These are phyloP conservation scores for Strix aluco DNA, from an alignment of 2,113 vertebrate species.

Conservation along the genomic window DNA sequence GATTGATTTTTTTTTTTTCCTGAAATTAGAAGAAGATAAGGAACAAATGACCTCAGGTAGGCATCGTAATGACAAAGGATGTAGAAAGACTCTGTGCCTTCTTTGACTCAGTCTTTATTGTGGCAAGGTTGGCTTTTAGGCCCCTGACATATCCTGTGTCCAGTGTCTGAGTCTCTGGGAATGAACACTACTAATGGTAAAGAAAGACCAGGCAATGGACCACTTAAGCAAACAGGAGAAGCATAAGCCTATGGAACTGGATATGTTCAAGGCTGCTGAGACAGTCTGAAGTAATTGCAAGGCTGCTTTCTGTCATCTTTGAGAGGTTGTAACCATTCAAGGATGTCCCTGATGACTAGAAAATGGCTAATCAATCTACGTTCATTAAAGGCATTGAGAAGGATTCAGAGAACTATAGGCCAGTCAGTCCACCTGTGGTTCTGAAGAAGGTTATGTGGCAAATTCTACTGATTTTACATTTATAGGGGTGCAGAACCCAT, in stretches of 20 bases:
- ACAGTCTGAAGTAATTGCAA: neutral
- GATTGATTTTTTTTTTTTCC: neutral
- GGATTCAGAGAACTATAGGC: neutral
- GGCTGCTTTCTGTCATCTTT: neutral
- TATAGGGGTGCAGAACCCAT: neutral
- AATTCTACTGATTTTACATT: neutral
- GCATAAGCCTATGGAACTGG: rapidly evolving
- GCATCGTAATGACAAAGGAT: neutral
- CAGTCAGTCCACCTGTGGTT: neutral
- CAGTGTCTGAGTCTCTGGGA: neutral
- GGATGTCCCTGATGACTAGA: neutral
- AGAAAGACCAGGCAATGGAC: neutral
- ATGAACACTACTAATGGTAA: neutral
- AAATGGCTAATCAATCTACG: neutral
- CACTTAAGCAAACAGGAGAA: neutral
- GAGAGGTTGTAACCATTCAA: neutral
- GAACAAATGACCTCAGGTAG: neutral
- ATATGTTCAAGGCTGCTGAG: neutral
- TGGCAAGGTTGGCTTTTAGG: neutral
- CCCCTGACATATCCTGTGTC: neutral
- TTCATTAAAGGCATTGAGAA: neutral
- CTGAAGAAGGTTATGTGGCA: neutral
- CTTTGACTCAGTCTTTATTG: neutral
- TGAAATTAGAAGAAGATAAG: neutral
- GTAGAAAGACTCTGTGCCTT: neutral